Conservation (phyloP, 2,888 invertebrate genomes). For the Onthophagus sagittarius region DNA sequence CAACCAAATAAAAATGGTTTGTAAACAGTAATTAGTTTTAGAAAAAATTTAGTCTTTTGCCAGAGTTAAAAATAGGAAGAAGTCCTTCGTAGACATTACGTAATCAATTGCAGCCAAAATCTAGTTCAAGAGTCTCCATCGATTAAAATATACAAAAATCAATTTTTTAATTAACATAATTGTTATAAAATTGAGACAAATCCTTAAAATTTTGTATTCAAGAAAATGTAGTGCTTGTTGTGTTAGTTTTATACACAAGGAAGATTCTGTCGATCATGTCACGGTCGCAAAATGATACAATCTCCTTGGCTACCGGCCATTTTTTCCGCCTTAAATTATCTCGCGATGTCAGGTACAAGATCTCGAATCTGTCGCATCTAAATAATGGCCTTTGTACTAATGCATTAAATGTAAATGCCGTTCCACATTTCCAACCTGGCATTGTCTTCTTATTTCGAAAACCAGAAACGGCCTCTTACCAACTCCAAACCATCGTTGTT, state of each 20-base stretch:
- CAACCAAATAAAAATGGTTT: too few species aligned
- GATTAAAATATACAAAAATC: too few species aligned
- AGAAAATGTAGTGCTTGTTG: too few species aligned
- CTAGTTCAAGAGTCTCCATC: too few species aligned
- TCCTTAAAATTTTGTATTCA: too few species aligned
- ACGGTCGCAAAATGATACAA: neutral
- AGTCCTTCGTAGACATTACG: too few species aligned
- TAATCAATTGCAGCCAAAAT: too few species aligned
- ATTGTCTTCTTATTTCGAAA: neutral
- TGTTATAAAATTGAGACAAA: too few species aligned
- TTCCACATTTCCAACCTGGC: neutral
- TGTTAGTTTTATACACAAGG: neutral
- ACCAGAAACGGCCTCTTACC: neutral
- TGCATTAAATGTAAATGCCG: constrained; percentile 8
- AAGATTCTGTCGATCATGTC: neutral
- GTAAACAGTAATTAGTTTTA: too few species aligned
- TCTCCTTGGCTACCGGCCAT: neutral
- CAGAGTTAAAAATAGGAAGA: too few species aligned
- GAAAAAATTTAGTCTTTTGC: too few species aligned
- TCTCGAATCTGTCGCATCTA: constrained; percentile 1
- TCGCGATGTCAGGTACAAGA: constrained; percentile 6
- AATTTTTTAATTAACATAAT: too few species aligned
- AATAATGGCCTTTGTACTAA: constrained; percentile 12
- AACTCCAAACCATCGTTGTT: neutral
- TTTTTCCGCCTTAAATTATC: constrained; percentile 11